Conservation (phyloP, 2,888 invertebrate genomes). For the Mesorhabditis belari region DNA sequence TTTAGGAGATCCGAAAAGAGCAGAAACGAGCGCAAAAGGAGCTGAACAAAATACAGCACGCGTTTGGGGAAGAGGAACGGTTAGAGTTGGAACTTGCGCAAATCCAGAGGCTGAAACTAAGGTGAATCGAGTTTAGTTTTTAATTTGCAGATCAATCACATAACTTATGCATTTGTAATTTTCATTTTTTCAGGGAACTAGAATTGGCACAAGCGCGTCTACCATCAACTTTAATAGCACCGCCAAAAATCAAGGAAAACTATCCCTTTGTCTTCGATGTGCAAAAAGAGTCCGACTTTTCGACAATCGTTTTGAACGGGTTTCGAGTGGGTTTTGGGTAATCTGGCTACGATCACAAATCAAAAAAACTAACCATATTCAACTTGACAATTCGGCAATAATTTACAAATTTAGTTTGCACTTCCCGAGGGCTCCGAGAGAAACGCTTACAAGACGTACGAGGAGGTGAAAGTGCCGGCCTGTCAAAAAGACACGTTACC, state of each 20-base stretch:
- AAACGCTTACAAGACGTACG: conserved; percentile 69
- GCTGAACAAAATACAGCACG: conserved; percentile 69
- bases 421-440: conserved; percentile 74
- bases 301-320: conserved; percentile 70
- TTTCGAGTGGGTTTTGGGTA: background rate
- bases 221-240: conserved; percentile 40
- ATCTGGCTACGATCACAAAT: background rate
- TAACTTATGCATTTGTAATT: background rate
- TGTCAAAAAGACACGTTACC: conserved; percentile 42
- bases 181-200: conserved; percentile 52
- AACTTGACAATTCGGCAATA: background rate
- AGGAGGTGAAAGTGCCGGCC: conserved; percentile 68
- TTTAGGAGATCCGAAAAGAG: conserved; percentile 30
- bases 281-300: conserved; percentile 69
- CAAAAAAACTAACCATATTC: background rate
- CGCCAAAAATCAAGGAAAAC: conserved; percentile 52
- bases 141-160: conserved; percentile 1
- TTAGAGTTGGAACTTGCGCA: conserved; percentile 35
- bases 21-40: conserved; percentile 27
- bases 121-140: conserved; percentile 16
- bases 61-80: conserved; percentile 51
- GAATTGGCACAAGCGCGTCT: conserved; percentile 52
- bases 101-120: conserved; percentile 28
- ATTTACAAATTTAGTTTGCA: conserved; percentile 58
- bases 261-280: conserved; percentile 84